A percentile compares a stretch with the other conserved stretches of the same genome.
Conservation (phyloP, 2,113 vertebrate genomes). For the Cryptomyrus ogoouensis region DNA sequence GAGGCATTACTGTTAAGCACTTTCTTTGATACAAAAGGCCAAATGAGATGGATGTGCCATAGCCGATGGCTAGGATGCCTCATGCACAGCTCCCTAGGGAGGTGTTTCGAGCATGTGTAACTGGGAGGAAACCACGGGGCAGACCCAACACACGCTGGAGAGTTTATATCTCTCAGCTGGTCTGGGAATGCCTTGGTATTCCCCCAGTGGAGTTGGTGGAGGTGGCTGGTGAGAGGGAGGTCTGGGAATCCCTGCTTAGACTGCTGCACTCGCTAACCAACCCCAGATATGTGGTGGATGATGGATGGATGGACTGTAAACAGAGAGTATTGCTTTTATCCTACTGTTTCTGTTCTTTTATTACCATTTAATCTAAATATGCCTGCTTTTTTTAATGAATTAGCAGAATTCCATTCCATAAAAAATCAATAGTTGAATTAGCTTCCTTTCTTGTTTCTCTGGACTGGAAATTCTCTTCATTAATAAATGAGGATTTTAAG, state of each 20-base stretch:
- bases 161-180: background rate
- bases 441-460: background rate
- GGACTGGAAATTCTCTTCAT: background rate
- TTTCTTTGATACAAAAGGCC: background rate
- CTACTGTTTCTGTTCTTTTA: background rate
- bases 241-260: background rate
- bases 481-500: background rate
- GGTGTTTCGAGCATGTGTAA: background rate
- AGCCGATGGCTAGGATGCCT: background rate
- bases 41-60: background rate
- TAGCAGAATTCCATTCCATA: background rate
- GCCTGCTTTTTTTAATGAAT: background rate
- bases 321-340: background rate
- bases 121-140: too few species aligned
- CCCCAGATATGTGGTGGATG: too few species aligned
- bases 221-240: background rate
- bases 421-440: background rate
- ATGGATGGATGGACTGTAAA: background rate
- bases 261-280: background rate
- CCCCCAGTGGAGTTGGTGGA: background rate
- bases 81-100: background rate
- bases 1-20: background rate
- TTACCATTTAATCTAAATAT: background rate
- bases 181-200: background rate
- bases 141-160: background rate